Evolutionary conservation across 2,113 vertebrate genomes (phyloP), one percentile per base, ranked within the genome.

Genomic region (Tachysurus vachellii): DNA sequence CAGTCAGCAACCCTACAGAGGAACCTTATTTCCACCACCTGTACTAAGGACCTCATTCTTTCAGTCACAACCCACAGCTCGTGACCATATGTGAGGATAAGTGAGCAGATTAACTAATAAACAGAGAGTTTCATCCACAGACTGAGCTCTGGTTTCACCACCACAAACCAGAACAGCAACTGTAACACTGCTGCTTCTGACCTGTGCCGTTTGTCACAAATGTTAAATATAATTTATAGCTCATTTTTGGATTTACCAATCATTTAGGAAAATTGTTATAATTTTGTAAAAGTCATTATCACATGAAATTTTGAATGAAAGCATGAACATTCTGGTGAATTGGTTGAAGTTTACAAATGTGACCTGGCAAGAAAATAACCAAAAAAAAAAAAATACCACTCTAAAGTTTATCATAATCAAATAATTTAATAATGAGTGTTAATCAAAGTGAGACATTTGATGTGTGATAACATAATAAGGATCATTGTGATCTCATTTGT

Each of bases 401-500:
- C 11, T 10, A 44, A 23, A 12, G 19, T 53, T n/a, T 13, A 31
- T 56, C 53, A 80, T 26, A 80, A 17, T 36, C n/a, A 42, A 23
- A 59, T 57, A 61, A 59, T 80, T 23, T 36, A 59, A 11, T 80
- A 36, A 59, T 59, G 17, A 80, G 4, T 28, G 59, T 59, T 10
- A 80, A 42, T 59, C 28, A 57, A 17, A 59, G 28, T 42, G 28
- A 42, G 16, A 81, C 56, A 61, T 81, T 59, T 59, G 21, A 80
- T 26, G 31, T 61, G 11, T 80, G 54, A 31, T 57, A 57, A 4
- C 19, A 57, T 81, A 44, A 81, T 44, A 61, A 44, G 6, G 56
- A 81, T 91, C 88, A 84, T 62, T 53, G 53, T 68, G 36, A 64
- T 64, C 73, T 50, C 70, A 80, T 83, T 82, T 82, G 75, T 80